phyloP scores from a whole-genome alignment of 2,888 invertebrate species.

The Malacosoma neustria region DNA sequence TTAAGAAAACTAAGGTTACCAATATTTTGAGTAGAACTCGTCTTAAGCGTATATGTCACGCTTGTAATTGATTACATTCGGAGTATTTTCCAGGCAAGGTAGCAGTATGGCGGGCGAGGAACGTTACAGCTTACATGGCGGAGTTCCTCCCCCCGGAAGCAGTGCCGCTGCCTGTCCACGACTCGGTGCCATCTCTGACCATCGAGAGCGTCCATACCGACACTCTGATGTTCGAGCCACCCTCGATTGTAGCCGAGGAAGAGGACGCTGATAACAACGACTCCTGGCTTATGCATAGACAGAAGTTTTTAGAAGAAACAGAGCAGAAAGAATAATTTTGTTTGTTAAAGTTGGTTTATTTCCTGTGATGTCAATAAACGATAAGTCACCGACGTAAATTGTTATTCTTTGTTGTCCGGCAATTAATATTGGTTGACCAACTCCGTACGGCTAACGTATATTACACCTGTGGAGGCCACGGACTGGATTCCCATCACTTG shows the following conservation, averaged over 20 bases:
- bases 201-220: constrained; percentile 49
- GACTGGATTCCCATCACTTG: too few relatives aligned
- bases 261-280: constrained; percentile 55
- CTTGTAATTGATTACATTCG: too few relatives aligned
- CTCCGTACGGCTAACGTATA: too few relatives aligned
- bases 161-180: constrained; percentile 77
- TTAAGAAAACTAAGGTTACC: too few relatives aligned
- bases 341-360: too few relatives aligned
- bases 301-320: constrained; percentile 56
- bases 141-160: constrained; percentile 82
- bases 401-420: too few relatives aligned
- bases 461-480: too few relatives aligned
- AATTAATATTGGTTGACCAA: too few relatives aligned
- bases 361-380: too few relatives aligned
- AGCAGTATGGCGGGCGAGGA: constrained; percentile 81
- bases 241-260: constrained; percentile 40
- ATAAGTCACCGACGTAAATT: too few relatives aligned
- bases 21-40: too few relatives aligned
- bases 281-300: constrained; percentile 58
- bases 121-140: constrained; percentile 78
- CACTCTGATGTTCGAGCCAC: constrained; percentile 53
- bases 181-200: constrained; percentile 74
- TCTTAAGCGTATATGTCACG: too few relatives aligned
- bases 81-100: constrained; percentile 58
- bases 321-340: constrained; percentile 27